Evolutionary conservation across 1,140 invertebrate genomes (phyloP).

Genomic region (Chironomus striatipennis): DNA sequence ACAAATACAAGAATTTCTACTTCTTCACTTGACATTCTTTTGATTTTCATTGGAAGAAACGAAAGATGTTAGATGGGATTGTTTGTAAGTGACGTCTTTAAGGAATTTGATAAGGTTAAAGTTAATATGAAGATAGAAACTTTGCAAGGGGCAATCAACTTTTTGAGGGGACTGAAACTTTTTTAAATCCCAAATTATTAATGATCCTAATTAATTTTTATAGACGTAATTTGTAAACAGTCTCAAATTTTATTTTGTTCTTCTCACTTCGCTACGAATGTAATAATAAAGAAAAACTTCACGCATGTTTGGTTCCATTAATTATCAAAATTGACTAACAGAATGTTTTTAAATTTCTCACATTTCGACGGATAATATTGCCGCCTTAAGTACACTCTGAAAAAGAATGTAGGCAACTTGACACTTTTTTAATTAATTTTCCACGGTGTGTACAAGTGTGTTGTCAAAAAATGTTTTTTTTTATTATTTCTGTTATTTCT

Average conservation of each 20-base stretch:
- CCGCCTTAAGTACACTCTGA: not conserved
- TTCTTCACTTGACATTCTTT: too few species aligned
- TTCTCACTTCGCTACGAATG: not conserved
- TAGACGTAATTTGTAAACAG: too few species aligned
- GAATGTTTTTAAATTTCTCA: slow-evolving; percentile 19
- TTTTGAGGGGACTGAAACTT: too few species aligned
- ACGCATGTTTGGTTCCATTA: slow-evolving; percentile 22
- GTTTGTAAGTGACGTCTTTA: too few species aligned
- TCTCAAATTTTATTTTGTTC: too few species aligned
- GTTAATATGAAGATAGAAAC: too few species aligned
- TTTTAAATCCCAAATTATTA: too few species aligned
- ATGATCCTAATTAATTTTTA: not conserved
- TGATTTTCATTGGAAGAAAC: too few species aligned
- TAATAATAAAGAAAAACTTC: not conserved
- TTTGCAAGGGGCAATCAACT: too few species aligned
- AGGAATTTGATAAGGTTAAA: too few species aligned
- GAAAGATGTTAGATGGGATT: too few species aligned
- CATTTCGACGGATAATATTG: not conserved
- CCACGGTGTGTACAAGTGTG: not conserved
- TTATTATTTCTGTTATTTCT: not conserved
- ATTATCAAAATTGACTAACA: slow-evolving; percentile 19
- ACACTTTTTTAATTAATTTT: slow-evolving; percentile 23
- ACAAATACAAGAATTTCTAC: too few species aligned
- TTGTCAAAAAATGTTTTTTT: not conserved
- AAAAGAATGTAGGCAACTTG: slow-evolving; percentile 8